phyloP scores from a whole-genome alignment of 2,888 invertebrate species.

The Ariolimax columbianus region DNA sequence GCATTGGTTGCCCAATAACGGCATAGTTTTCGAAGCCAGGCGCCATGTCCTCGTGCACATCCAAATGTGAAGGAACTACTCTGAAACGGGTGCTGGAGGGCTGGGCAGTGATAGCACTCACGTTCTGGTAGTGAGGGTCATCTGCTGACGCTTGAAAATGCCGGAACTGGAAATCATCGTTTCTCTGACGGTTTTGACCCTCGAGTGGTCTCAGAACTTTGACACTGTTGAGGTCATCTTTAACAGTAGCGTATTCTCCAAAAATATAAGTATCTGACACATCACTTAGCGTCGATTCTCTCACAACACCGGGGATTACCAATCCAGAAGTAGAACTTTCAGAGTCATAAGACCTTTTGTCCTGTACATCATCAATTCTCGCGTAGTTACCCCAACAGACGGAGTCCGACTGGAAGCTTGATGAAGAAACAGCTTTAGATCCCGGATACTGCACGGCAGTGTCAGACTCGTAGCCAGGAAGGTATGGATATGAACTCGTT shows the following conservation, averaged over 20 bases:
- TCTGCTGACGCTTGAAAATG: background rate
- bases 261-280: constrained; percentile 44
- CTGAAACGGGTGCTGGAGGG: background rate
- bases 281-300: constrained; percentile 45
- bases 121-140: constrained; percentile 38
- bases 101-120: constrained; percentile 26
- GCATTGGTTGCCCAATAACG: constrained; percentile 23
- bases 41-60: background rate
- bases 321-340: constrained; percentile 46
- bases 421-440: background rate
- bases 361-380: constrained; percentile 36
- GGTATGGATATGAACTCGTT: constrained; percentile 19
- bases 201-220: constrained; percentile 13
- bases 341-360: constrained; percentile 43
- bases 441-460: background rate
- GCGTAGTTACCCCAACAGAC: constrained; percentile 39
- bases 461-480: background rate
- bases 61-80: background rate
- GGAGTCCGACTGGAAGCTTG: constrained; percentile 21
- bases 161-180: too few species aligned
- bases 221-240: background rate
- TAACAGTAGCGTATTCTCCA: constrained; percentile 44
- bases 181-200: background rate
- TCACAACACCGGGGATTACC: constrained; percentile 39
- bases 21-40: background rate